Evolutionary conservation across 2,113 vertebrate species (phyloP).

Genomic region (Rhagologus leucostigma): DNA sequence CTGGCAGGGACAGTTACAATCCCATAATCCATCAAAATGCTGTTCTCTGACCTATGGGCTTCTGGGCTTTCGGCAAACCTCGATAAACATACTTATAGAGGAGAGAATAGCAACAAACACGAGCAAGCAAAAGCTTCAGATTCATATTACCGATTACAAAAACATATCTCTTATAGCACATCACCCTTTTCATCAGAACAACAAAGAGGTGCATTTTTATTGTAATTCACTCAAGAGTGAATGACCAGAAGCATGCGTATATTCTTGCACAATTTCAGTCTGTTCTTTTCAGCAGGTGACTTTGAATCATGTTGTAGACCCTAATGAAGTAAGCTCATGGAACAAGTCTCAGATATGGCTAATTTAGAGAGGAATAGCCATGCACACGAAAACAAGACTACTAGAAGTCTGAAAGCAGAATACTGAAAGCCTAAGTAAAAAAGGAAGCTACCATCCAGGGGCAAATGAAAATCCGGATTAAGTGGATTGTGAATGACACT

Average conservation of each 20-base stretch:
- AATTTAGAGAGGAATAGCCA: background rate
- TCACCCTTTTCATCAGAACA: background rate
- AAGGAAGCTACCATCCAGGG: background rate
- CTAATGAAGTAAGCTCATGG: slow-evolving; percentile 4
- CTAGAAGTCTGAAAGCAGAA: background rate
- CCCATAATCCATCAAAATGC: slow-evolving; percentile 99
- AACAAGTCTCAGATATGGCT: background rate
- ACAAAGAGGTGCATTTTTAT: background rate
- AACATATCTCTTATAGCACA: background rate
- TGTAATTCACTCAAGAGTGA: background rate
- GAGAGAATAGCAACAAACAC: slow-evolving; percentile 71
- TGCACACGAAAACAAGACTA: background rate
- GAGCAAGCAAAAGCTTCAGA: slow-evolving; percentile 68
- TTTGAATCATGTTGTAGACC: slow-evolving; percentile 24
- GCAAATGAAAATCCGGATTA: slow-evolving; percentile 10
- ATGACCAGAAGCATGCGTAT: rapidly evolving
- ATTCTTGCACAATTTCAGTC: background rate
- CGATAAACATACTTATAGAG: slow-evolving; percentile 80
- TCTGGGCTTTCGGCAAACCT: slow-evolving; percentile 81
- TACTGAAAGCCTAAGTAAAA: background rate
- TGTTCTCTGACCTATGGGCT: slow-evolving; percentile 89
- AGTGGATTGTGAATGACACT: background rate
- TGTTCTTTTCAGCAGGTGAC: slow-evolving; percentile 42
- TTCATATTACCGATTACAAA: slow-evolving; percentile 60
- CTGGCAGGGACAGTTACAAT: slow-evolving; percentile 86